phyloP scores from a whole-genome alignment of 2,113 vertebrate genomes.

The Miniopterus natalensis region DNA sequence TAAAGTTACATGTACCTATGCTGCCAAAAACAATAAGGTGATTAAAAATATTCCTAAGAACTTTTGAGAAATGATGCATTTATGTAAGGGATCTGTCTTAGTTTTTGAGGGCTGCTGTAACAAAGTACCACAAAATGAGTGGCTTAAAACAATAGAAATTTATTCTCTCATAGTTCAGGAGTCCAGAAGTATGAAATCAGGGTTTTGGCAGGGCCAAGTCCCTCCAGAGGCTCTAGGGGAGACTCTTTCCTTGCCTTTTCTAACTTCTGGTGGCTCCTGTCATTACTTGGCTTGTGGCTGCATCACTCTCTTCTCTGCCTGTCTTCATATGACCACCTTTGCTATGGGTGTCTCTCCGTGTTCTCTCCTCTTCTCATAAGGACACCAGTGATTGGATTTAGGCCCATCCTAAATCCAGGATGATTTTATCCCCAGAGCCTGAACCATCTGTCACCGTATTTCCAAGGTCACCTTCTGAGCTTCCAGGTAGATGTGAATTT shows the following conservation, averaged over 20 bases:
- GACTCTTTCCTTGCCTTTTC: background rate
- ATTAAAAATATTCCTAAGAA: constrained; percentile 15
- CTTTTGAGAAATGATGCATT: background rate
- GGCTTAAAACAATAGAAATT: background rate
- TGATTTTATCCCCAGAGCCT: background rate
- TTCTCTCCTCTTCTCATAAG: background rate
- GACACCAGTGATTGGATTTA: background rate
- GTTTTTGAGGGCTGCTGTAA: background rate
- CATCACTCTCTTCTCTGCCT: background rate
- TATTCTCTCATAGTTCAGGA: background rate
- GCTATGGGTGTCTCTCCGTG: background rate
- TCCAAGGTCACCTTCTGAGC: background rate
- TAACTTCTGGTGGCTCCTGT: background rate
- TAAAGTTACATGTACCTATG: constrained; percentile 14
- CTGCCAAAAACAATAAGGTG: background rate
- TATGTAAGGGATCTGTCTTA: background rate
- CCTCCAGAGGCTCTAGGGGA: background rate
- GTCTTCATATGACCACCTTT: background rate
- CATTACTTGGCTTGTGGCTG: background rate
- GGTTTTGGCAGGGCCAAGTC: background rate
- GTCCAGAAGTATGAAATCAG: background rate
- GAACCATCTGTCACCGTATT: background rate
- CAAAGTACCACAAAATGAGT: background rate
- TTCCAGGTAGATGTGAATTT: background rate
- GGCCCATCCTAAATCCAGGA: background rate